Evolutionary conservation across 37 sponge, comb jelly and placozoan genomes (phyloP), one percentile per base, ranked within the genome.

Genomic region (Geodia barretti): DNA sequence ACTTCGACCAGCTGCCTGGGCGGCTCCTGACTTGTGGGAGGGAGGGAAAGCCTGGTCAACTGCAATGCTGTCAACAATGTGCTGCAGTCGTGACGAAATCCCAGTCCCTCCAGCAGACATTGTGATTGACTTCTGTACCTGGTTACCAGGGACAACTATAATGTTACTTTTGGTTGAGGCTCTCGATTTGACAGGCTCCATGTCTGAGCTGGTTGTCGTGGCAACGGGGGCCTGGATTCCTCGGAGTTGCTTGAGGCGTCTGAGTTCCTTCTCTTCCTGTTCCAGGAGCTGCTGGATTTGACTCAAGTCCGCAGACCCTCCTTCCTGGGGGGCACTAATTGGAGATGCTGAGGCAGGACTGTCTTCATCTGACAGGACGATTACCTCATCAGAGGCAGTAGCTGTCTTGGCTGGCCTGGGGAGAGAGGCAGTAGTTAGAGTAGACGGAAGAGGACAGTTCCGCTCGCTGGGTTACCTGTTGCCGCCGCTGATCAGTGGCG

Each of bases 211-310:
- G 28, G 25, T 78, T 35, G 23, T 58, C 0, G 61, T 21, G 54
- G 54, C 7, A 4, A 30, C 54, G 30, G 71, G 25, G 35, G 21
- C 65, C 41, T 82, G 82, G 34, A 65, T 47, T 1, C 47, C 64
- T 14, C 75, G 78, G 3, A 81, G 73, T 11, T 84, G 39, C 66
- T 90, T 90, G 36, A 90, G 59, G 43, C 79, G 34, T 11, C 41
- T 63, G n/a, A 90, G 71, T 65, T 75, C 79, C 30, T 59, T 68
- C 60, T 90, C 90, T 42, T 90, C 90, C 35, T 84, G 81, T 31
- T 74, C 75, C 36, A 90, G 76, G 19, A 83, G 83, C 31, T 89
- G 84, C 4, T 66, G 76, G 0, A 84, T 42, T 32, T 28, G 39
- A 21, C 35, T 32, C 59, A 76, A 69, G 21, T 84, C 43, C 29